Evolutionary conservation across 2,888 invertebrate species (phyloP), one percentile per base, ranked within the genome.

Genomic region (Microctonus aethiopoides): DNA sequence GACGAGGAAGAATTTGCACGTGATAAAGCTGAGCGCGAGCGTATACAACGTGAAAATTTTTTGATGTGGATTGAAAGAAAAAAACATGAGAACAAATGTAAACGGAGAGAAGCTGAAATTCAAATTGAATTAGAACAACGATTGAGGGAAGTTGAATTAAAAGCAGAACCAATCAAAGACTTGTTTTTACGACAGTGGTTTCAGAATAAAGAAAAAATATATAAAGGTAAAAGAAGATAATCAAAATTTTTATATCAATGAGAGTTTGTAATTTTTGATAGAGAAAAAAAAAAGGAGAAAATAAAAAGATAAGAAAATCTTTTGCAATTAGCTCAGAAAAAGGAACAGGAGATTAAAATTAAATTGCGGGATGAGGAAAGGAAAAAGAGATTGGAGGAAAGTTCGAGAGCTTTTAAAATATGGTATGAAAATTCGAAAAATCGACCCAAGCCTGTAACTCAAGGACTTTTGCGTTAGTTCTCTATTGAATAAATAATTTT

Each of bases 341-440:
- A 86, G 26, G 87, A 88, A 60, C 88, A 89, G 73, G 87, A 88
- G n/a, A 82, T 86, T 13, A 87, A 87, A 3, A 87, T 89, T 11
- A 88, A 89, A 46, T 79, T 83, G 7, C 87, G 87, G 0, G 89
- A 89, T 32, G 90, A 91, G 4, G 89, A 89, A 41, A 88, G 78
- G 26, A 75, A 89, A 76, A 87, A 87, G 22, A 87, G 90, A 34
- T 84, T 89, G 0, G 86, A 88, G 41, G 87, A 89, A 64, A 91
- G 90, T 70, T 87, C 88, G 74, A 89, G 86, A 56, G 92, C 92
- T 0, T 92, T 90, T 78, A 87, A 89, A 39, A 89, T 89, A 75
- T 92, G 92, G 92, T 84, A 90, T 71, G 88, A 90, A 68, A 89
- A 87, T 51, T 89, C 92, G 74, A 91, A 90, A 86, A 88, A 89